Conservation (phyloP, 2,888 invertebrate genomes). For the Protula sp. region DNA sequence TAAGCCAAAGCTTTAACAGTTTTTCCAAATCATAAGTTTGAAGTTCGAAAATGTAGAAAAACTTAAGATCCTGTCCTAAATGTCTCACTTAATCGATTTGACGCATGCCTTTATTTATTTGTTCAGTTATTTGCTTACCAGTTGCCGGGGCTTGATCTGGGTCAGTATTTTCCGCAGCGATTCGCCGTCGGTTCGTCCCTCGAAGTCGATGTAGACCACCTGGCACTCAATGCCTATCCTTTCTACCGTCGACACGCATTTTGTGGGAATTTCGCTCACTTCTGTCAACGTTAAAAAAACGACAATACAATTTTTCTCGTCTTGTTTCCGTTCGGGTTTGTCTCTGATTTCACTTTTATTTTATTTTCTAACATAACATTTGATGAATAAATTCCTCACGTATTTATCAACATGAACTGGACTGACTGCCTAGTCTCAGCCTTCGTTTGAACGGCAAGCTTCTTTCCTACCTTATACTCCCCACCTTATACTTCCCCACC, state of each 20-base stretch:
- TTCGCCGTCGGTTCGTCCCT: conserved; percentile 70
- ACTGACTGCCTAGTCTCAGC: not conserved
- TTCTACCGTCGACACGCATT: conserved; percentile 72
- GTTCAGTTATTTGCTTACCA: conserved; percentile 58
- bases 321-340: no score
- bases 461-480: no score
- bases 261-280: conserved; percentile 74
- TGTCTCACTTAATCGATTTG: no score
- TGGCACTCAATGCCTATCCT: conserved; percentile 76
- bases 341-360: not conserved
- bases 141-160: conserved; percentile 69
- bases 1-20: no score
- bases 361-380: not conserved
- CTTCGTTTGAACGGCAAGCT: no score
- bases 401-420: no score
- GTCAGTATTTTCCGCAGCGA: conserved; percentile 67
- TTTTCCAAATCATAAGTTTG: no score
- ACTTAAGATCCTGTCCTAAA: no score
- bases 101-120: no score
- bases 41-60: no score
- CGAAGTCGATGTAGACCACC: conserved; percentile 93
- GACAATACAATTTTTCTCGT: not conserved
- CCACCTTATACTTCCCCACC: no score
- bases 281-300: conserved; percentile 4
- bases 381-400: not conserved